Percentiles rank a stretch among this genome's conserved stretches.
Conservation (phyloP, 2,888 invertebrate genomes). For the Sepioteuthis lessoniana region DNA sequence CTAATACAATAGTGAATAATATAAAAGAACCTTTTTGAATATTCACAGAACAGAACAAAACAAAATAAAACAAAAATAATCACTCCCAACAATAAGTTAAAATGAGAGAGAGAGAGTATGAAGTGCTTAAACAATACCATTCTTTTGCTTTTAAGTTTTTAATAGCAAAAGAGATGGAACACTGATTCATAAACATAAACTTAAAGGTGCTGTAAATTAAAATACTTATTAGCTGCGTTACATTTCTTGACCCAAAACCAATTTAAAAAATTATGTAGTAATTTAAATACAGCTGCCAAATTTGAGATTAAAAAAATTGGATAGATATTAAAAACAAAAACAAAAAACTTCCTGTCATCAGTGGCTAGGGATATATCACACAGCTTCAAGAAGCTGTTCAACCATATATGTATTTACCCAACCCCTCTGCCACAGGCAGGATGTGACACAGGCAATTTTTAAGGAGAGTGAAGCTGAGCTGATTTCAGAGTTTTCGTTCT, state of each 20-base stretch:
- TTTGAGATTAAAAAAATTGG: no score
- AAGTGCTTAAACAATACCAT: background rate
- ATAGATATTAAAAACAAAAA: no score
- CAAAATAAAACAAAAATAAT: background rate
- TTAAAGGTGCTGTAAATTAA: background rate
- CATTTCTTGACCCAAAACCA: background rate
- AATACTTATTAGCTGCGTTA: background rate
- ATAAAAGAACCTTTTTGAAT: background rate
- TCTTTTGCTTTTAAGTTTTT: background rate
- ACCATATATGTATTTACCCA: no score
- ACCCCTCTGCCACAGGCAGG: no score
- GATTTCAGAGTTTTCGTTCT: no score
- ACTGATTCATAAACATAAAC: background rate
- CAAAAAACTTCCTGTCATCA: no score
- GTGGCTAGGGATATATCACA: no score
- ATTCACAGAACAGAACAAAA: background rate
- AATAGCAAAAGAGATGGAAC: background rate
- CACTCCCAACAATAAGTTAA: background rate
- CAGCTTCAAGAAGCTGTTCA: no score
- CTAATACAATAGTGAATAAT: background rate
- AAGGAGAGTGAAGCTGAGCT: no score
- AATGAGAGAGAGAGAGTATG: background rate
- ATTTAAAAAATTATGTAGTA: no score
- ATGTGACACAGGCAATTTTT: no score
- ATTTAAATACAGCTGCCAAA: no score